Evolutionary conservation across 2,797 vertebrate species (phyloP).

Genomic region (Takifugu ocellatus): DNA sequence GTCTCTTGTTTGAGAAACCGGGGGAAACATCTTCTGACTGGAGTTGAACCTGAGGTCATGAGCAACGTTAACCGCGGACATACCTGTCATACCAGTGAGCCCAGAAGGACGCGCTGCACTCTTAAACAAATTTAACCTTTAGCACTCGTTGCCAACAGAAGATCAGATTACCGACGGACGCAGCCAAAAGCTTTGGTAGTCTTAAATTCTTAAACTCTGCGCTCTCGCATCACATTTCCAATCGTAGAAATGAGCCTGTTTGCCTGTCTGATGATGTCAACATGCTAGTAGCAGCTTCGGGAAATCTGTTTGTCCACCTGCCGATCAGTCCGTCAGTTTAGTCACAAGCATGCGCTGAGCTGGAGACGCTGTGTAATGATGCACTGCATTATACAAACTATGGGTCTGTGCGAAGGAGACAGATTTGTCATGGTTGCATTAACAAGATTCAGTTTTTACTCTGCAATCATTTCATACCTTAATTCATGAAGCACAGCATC

Average conservation of each 20-base stretch:
- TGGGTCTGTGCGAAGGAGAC: no score
- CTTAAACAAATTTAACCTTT: constrained; percentile 51
- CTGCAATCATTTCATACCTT: no score
- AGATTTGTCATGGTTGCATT: no score
- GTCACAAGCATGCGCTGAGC: background rate
- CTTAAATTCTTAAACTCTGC: no score
- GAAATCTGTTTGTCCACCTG: constrained; percentile 12
- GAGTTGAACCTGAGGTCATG: constrained; percentile 32
- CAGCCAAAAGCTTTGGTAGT: background rate
- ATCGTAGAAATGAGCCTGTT: no score
- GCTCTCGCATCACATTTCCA: no score
- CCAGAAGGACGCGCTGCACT: constrained; percentile 30
- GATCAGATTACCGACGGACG: constrained; percentile 25
- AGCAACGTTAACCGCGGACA: constrained; percentile 35
- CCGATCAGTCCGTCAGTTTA: constrained; percentile 24
- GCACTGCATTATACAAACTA: no score
- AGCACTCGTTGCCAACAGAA: constrained; percentile 13
- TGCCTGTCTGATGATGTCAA: background rate
- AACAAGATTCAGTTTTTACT: no score
- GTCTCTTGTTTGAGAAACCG: constrained; percentile 19
- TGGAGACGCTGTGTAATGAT: background rate
- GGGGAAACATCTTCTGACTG: constrained; percentile 28
- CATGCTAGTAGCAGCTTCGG: no score
- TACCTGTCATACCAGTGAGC: constrained; percentile 43
- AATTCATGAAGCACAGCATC: no score